phyloP scores from a whole-genome alignment of 2,797 vertebrate species.

The Buphagus erythrorhynchus region DNA sequence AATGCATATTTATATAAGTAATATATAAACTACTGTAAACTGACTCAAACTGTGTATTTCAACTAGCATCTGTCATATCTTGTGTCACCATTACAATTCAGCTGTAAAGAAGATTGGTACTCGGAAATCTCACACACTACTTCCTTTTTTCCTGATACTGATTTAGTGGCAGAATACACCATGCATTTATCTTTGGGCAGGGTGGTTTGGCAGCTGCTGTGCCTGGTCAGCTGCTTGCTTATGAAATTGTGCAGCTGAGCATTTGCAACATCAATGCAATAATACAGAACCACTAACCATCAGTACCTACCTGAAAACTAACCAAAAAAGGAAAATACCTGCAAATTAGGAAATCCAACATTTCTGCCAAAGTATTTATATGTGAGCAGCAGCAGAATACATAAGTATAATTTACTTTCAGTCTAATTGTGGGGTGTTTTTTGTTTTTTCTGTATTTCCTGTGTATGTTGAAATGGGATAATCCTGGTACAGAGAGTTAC shows the following conservation, averaged over 20 bases:
- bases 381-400: not conserved
- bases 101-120: not conserved
- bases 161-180: not conserved
- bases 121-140: not conserved
- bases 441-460: not conserved
- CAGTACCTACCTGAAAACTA: not conserved
- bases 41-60: not conserved
- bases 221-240: not conserved
- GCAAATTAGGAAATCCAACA: not conserved
- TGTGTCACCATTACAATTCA: not conserved
- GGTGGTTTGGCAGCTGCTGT: not conserved
- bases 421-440: not conserved
- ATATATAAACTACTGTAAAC: not conserved
- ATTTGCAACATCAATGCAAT: not conserved
- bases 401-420: not conserved
- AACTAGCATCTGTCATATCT: not conserved
- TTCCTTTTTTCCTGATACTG: not conserved
- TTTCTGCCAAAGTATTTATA: not conserved
- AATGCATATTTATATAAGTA: not conserved
- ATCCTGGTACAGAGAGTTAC: not conserved
- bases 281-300: not conserved
- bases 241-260: not conserved
- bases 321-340: not conserved
- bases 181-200: not conserved
- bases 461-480: not conserved